phyloP scores from a whole-genome alignment of 2,113 vertebrate species.

The Arizona elegans region DNA sequence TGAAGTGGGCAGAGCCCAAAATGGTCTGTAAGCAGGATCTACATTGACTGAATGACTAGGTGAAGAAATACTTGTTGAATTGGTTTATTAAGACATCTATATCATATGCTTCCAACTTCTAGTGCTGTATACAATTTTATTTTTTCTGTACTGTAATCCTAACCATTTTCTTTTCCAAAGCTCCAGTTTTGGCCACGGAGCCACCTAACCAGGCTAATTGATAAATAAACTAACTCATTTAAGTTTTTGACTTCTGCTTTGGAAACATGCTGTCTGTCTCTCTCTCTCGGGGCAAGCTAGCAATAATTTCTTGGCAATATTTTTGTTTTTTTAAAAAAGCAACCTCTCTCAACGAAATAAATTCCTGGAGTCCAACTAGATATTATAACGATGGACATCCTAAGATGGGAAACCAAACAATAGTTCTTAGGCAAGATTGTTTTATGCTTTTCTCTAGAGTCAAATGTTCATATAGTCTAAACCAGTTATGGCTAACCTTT shows the following conservation, averaged over 20 bases:
- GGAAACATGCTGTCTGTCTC: background rate
- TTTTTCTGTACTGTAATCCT: no score
- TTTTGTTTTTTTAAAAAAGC: background rate
- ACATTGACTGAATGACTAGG: no score
- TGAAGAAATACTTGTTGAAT: no score
- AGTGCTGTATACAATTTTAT: no score
- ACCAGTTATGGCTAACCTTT: background rate
- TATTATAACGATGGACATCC: background rate
- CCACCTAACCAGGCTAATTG: no score
- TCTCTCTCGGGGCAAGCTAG: background rate
- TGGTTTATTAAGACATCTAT: no score
- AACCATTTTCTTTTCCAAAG: no score
- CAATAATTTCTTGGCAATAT: background rate
- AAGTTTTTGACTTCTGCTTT: background rate
- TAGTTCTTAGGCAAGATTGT: conserved; percentile 16
- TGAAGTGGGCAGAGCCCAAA: no score
- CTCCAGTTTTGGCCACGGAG: no score
- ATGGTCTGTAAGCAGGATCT: no score
- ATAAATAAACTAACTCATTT: background rate
- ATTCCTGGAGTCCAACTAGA: background rate
- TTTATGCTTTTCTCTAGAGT: conserved; percentile 18
- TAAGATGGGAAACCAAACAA: background rate
- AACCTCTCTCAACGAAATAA: background rate
- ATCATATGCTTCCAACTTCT: no score
- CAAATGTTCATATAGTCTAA: background rate